A percentile compares a stretch with the other conserved stretches of the same genome.
Evolutionary conservation across 2,797 vertebrate species (phyloP).

Genomic region (Florisuga fusca): DNA sequence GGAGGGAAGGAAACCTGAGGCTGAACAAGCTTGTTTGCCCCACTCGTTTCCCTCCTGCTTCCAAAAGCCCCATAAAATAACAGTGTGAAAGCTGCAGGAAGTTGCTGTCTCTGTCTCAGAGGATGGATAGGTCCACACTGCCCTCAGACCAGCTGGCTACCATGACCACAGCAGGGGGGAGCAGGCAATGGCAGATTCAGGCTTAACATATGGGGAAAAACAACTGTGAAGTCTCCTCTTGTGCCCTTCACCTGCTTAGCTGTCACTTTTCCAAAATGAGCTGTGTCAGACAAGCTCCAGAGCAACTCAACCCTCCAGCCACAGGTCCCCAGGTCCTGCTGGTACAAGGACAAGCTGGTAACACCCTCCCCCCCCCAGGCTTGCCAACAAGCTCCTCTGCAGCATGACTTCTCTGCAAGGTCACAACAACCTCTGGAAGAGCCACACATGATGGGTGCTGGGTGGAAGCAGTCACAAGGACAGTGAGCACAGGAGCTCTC

Average conservation of each 20-base stretch:
- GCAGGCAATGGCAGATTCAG: background rate
- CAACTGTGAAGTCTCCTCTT: background rate
- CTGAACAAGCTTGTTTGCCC: background rate
- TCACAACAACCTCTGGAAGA: background rate
- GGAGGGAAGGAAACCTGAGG: slow-evolving; percentile 13
- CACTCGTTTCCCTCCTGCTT: background rate
- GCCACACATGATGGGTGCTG: background rate
- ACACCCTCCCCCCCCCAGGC: rapidly evolving
- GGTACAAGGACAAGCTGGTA: background rate
- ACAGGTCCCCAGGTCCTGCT: background rate
- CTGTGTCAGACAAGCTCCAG: background rate
- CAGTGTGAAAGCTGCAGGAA: background rate
- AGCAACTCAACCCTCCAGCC: background rate
- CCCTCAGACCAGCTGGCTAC: background rate
- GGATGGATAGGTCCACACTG: rapidly evolving
- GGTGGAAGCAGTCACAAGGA: background rate
- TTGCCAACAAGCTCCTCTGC: background rate
- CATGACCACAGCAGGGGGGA: background rate
- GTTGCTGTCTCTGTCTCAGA: background rate
- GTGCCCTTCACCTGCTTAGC: background rate
- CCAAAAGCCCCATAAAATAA: background rate
- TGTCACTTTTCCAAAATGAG: background rate
- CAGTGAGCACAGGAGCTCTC: rapidly evolving
- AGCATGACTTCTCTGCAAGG: background rate
- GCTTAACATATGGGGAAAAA: rapidly evolving